phyloP scores from a whole-genome alignment of 1,140 invertebrate genomes.

The Penaeus chinensis region DNA sequence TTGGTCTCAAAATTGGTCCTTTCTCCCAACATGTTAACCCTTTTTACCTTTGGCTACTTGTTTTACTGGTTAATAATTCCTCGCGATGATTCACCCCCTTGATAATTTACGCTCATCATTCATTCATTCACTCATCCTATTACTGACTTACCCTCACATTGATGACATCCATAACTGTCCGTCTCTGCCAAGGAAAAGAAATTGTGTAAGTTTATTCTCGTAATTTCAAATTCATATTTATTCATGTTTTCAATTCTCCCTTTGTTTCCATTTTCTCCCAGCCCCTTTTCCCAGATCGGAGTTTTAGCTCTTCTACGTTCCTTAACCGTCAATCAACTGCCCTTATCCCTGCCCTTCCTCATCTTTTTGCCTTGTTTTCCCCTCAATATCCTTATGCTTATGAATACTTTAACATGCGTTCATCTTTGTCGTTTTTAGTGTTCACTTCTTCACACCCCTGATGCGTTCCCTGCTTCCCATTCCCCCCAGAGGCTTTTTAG shows the following conservation, averaged over 20 bases:
- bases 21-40: too few species aligned
- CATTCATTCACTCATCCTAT: not conserved
- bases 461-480: not conserved
- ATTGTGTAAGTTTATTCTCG: too few species aligned
- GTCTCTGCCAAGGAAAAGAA: not conserved
- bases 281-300: not conserved
- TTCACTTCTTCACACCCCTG: not conserved
- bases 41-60: too few species aligned
- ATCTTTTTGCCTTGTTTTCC: not conserved
- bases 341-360: too few species aligned
- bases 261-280: not conserved
- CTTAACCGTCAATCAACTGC: too few species aligned
- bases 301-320: too few species aligned
- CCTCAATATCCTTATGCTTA: not conserved
- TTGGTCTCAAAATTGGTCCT: too few species aligned
- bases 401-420: not conserved
- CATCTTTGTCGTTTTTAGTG: not conserved
- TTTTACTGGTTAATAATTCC: too few species aligned
- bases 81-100: too few species aligned
- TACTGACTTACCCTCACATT: conserved; percentile 13
- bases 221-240: too few species aligned
- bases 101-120: too few species aligned
- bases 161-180: conserved; percentile 22
- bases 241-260: too few species aligned
- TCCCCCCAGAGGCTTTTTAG: not conserved